Percentiles rank a stretch among this genome's conserved stretches.
Evolutionary conservation across 2,113 vertebrate genomes (phyloP).

Genomic region (Paracanthobrama guichenoti): DNA sequence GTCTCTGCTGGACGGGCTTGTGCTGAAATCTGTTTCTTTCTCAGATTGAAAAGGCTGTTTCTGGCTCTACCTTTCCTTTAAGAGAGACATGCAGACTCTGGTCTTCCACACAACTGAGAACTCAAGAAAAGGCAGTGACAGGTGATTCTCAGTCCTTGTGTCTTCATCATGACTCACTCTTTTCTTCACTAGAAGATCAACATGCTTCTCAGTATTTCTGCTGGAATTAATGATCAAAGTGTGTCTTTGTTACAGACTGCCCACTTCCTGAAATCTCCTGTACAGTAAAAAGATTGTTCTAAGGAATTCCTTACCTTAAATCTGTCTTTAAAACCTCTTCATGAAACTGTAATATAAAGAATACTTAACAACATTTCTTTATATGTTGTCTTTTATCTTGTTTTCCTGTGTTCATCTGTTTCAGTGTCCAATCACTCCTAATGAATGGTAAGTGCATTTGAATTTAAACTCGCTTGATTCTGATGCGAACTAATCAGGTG

Average conservation of each 20-base stretch:
- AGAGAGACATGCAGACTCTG: not conserved
- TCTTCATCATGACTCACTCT: not conserved
- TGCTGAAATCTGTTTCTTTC: not conserved
- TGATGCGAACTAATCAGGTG: not conserved
- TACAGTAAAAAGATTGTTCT: not conserved
- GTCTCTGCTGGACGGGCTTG: not conserved
- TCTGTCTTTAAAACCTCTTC: not conserved
- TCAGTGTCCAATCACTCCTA: not conserved
- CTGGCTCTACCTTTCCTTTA: not conserved
- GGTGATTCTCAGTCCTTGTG: not conserved
- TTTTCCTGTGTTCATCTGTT: not conserved
- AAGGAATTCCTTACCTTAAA: too few relatives aligned
- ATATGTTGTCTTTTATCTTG: not conserved
- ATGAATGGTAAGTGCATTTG: slow-evolving; percentile 3
- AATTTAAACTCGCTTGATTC: not conserved
- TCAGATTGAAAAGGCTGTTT: not conserved
- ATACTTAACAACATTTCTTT: not conserved
- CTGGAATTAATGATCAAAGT: not conserved
- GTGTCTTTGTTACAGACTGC: not conserved
- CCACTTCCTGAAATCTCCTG: not conserved
- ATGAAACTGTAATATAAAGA: not conserved
- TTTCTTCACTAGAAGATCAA: not conserved
- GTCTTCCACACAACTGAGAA: not conserved
- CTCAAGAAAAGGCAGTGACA: not conserved
- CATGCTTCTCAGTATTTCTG: not conserved